Base-by-base conservation (phyloP, 2,888 invertebrate genomes). In the Synergus umbraculus region DNA sequence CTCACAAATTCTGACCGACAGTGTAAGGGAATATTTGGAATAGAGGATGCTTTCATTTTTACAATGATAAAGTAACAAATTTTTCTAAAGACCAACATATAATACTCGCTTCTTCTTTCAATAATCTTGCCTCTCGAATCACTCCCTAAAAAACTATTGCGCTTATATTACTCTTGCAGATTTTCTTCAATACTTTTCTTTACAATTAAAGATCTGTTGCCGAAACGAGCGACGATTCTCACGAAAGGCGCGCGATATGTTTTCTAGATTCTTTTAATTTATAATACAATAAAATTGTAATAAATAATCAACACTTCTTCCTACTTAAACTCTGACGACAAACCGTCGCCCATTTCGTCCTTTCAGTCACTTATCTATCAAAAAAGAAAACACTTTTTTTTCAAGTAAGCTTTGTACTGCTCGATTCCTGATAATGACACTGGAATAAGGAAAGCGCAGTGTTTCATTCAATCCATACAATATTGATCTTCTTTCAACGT, bases 241-340 rank as follows among this genome's bases (percentile, higher is more conserved):
- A 22, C 18, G 44, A 22, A 67, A 18, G 43, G 43, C 18, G 43
- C 18, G 43, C 15, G 67, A 44, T 44, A 67, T 67, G 44, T 69
- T 46, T 69, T 63, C 63, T 63, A 63, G 63, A 63, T 63, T 63
- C 63, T 63, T 63, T 22, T 63, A 63, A 63, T 63, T 63, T 63
- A 63, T 63, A 63, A 63, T 63, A 63, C 69, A 69, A 69, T 69
- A 69, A 69, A 66, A 18, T 46, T 22, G 29, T 15, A 46, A 69
- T 69, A 46, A 46, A 69, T 46, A 69, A 29, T 69, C 13, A 58
- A 63, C 63, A 63, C 29, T 12, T 29, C 7, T 63, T 63, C 7
- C 46, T 15, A 49, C 22, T 13, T 29, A 29, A 69, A 69, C 13
- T 69, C 46, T 46, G 13, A 29, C 43, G 12, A 4, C 8, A 29